These are phyloP conservation scores for Semnornis frantzii DNA, from an alignment of 2,113 vertebrate species.

Conservation along the genomic window DNA sequence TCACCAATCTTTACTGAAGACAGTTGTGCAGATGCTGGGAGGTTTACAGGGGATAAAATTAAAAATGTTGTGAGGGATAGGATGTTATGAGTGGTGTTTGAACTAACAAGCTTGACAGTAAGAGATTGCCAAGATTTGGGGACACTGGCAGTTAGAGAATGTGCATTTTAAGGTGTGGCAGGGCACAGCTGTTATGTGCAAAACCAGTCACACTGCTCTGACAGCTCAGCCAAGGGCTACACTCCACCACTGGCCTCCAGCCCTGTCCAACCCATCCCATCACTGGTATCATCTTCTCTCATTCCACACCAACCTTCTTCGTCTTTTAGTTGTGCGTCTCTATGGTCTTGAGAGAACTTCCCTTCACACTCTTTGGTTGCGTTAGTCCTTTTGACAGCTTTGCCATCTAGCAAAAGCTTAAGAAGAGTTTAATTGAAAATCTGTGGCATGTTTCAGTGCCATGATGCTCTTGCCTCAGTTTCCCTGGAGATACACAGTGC, in stretches of 20 bases:
- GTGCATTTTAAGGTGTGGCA: not conserved
- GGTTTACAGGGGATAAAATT: not conserved
- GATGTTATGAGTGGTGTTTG: not conserved
- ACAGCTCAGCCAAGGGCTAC: not conserved
- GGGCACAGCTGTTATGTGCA: not conserved
- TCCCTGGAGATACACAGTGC: not conserved
- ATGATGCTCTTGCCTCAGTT: not conserved
- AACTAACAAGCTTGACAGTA: not conserved
- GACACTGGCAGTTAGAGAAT: not conserved
- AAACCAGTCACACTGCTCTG: not conserved
- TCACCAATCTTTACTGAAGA: not conserved
- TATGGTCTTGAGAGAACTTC: not conserved
- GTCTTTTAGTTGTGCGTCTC: not conserved
- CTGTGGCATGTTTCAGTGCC: not conserved
- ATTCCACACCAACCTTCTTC: not conserved
- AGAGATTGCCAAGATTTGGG: not conserved
- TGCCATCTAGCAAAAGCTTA: not conserved
- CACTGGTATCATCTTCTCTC: not conserved
- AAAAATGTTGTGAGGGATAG: not conserved
- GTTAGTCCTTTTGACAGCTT: not conserved
- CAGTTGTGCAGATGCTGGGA: not conserved
- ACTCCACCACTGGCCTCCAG: not conserved
- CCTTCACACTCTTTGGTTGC: accelerated
- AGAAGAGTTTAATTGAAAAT: not conserved
- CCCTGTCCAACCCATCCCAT: not conserved